A percentile compares a stretch with the other conserved stretches of the same genome.
These are phyloP conservation scores for Trichechus manatus DNA, from an alignment of 2,113 vertebrate genomes.

Conservation along the genomic window DNA sequence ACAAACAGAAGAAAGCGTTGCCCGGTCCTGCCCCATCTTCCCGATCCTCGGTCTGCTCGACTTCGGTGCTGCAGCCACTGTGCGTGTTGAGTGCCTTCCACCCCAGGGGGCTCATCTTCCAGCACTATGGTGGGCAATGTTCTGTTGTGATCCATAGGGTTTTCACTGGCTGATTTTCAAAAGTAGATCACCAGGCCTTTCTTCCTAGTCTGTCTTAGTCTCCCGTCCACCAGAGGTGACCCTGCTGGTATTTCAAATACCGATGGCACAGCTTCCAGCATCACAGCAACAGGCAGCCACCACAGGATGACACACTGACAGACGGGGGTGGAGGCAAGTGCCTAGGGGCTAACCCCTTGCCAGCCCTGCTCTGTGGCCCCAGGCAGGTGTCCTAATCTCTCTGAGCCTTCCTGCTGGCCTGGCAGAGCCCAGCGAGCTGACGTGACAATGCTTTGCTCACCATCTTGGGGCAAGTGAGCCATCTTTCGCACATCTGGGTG, in stretches of 20 bases:
- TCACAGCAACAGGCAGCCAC: not conserved
- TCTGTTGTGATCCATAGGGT: no score
- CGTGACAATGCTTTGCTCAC: no score
- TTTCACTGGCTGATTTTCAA: not conserved
- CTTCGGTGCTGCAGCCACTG: no score
- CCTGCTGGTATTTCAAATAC: not conserved
- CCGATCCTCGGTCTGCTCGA: no score
- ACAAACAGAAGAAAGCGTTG: no score
- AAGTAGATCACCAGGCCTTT: not conserved
- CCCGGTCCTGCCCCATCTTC: no score
- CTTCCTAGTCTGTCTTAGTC: not conserved
- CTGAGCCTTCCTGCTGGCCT: not conserved
- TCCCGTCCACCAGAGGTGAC: not conserved
- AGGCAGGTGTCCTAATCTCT: not conserved
- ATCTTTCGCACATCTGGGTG: no score
- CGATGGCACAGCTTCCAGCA: not conserved
- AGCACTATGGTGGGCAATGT: no score
- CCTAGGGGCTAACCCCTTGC: not conserved
- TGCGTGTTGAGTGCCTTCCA: no score
- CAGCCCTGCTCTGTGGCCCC: not conserved
- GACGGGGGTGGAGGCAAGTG: not conserved
- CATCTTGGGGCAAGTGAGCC: accelerated
- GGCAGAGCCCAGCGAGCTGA: not conserved
- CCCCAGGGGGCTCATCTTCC: no score
- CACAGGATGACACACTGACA: not conserved